Evolutionary conservation across 2,113 vertebrate species (phyloP).

Genomic region (Hirundichthys speculiger): DNA sequence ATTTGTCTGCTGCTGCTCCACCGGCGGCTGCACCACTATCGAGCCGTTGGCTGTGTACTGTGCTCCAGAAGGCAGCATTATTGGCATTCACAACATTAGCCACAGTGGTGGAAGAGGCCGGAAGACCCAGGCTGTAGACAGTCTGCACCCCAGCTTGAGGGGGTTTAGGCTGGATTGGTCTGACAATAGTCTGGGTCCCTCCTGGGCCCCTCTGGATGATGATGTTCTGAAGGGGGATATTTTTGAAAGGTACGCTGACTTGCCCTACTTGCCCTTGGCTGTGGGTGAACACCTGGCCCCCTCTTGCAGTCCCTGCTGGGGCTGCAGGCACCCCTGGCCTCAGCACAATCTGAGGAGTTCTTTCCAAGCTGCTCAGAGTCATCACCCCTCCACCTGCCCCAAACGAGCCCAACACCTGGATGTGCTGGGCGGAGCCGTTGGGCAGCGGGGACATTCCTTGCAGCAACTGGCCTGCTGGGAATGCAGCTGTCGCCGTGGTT

Average conservation of each 20-base stretch:
- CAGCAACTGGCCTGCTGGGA: conserved; percentile 90
- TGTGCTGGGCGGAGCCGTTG: conserved; percentile 92
- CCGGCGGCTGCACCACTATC: conserved; percentile 80
- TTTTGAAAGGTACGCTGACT: conserved; percentile 93
- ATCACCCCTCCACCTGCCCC: conserved; percentile 90
- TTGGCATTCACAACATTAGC: conserved; percentile 73
- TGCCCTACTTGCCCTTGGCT: conserved; percentile 85
- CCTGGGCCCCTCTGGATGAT: conserved; percentile 95
- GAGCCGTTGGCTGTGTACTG: conserved; percentile 76
- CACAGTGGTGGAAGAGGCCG: conserved; percentile 75
- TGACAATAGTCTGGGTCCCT: conserved; percentile 81
- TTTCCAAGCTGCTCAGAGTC: conserved; percentile 95
- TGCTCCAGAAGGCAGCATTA: conserved; percentile 75
- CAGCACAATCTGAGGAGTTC: conserved; percentile 90
- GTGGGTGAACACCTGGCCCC: conserved; percentile 85
- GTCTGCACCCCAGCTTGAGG: conserved; percentile 89
- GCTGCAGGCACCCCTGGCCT: conserved; percentile 82
- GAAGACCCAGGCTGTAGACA: conserved; percentile 87
- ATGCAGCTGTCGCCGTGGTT: conserved; percentile 85
- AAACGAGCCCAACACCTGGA: conserved; percentile 94
- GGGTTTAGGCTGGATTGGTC: conserved; percentile 96
- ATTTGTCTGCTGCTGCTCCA: conserved; percentile 79
- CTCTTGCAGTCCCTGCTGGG: conserved; percentile 50
- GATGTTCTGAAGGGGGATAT: conserved; percentile 96
- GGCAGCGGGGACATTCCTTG: conserved; percentile 91